Evolutionary conservation across 2,888 invertebrate genomes (phyloP).

Genomic region (Hemicrepidius hirtus): DNA sequence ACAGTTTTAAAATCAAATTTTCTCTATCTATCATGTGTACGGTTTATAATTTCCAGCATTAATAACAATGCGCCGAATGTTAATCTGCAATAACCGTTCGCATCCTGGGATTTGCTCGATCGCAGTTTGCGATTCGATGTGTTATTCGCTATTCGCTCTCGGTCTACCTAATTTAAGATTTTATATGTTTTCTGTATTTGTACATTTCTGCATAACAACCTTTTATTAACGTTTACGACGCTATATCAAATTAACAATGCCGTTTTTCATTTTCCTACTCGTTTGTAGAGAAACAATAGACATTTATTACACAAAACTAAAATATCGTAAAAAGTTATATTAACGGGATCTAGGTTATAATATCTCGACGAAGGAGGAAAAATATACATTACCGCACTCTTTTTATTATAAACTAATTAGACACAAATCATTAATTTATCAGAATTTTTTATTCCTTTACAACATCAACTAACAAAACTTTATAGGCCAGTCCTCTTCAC

Average conservation of each 20-base stretch:
- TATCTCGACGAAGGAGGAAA: neutral
- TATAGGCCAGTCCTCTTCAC: no score
- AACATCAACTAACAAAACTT: no score
- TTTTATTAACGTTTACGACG: conserved; percentile 23
- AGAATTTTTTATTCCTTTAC: neutral
- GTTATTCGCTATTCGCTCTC: conserved; percentile 32
- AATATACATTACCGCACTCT: neutral
- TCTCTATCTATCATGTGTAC: conserved; percentile 72
- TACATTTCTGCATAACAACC: conserved; percentile 20
- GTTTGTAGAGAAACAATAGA: conserved; percentile 20
- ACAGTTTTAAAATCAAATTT: conserved; percentile 74
- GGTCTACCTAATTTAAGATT: conserved; percentile 67
- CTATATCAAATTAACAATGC: conserved; percentile 28
- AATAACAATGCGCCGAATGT: conserved; percentile 72
- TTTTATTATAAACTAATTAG: conserved; percentile 18
- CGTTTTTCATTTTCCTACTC: conserved; percentile 29
- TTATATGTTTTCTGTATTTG: conserved; percentile 60
- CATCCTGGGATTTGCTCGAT: conserved; percentile 66
- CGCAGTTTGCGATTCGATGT: conserved; percentile 63
- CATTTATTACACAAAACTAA: conserved; percentile 16
- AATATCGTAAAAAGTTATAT: conserved; percentile 5
- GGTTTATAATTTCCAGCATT: conserved; percentile 72
- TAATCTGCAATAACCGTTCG: conserved; percentile 73
- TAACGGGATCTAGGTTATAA: neutral
- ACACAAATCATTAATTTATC: conserved; percentile 14